Percentiles rank a stretch among this genome's conserved stretches.
These are phyloP conservation scores for Serilophus lunatus DNA, from an alignment of 2,113 vertebrate genomes.

Conservation along the genomic window DNA sequence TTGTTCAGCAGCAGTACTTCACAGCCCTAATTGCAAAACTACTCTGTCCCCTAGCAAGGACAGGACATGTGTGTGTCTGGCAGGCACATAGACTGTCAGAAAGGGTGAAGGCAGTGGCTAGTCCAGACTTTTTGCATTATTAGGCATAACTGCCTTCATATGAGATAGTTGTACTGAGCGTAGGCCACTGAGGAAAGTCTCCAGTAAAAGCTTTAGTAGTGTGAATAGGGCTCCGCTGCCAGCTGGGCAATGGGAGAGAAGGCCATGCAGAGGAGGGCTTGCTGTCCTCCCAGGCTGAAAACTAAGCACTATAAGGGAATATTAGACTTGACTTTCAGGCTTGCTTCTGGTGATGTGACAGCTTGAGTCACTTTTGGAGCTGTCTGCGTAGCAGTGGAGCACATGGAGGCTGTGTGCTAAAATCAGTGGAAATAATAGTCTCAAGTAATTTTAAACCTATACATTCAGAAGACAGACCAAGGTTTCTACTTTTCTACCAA, in stretches of 20 bases:
- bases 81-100: not conserved
- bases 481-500: not conserved
- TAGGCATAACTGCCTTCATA: not conserved
- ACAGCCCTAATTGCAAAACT: not conserved
- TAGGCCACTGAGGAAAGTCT: not conserved
- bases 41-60: not conserved
- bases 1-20: not conserved
- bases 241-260: not conserved
- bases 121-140: not conserved
- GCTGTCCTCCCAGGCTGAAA: not conserved
- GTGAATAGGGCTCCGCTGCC: not conserved
- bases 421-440: not conserved
- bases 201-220: not conserved
- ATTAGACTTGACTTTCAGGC: not conserved
- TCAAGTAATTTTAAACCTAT: not conserved
- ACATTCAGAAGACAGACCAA: not conserved
- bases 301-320: not conserved
- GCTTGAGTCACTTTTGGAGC: not conserved
- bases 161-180: not conserved
- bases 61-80: not conserved
- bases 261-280: fast-evolving
- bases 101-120: not conserved
- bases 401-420: not conserved
- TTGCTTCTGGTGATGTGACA: not conserved
- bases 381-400: not conserved